Evolutionary conservation across 2,797 vertebrate genomes (phyloP), one percentile per base, ranked within the genome.

Genomic region (Microchirus variegatus): DNA sequence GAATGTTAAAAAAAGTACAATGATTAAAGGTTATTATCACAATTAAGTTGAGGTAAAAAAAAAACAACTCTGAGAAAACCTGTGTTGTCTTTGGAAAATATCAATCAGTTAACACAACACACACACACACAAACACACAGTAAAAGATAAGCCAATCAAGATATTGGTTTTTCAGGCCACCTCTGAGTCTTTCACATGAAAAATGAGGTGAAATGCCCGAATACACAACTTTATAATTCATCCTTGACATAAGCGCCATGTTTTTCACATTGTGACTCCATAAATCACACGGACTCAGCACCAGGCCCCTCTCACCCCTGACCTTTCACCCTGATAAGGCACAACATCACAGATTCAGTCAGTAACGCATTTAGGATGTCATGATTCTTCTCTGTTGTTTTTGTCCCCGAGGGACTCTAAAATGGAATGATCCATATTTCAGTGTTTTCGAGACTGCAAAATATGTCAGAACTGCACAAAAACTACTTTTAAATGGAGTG

Each of bases 221-320:
- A 40, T 2, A 40, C 9, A 17, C 38, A 4, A 56, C 64, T 63
- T 64, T 58, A 31, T 54, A 63, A 50, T 47, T 66, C 18, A 61
- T 35, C 40, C 53, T 35, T 52, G 66, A 82, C 60, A 59, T 26
- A n/a, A 60, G 66, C 41, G 1, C 57, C 54, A 68, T 62, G 66
- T 80, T 87, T 87, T 83, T 82, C 81, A 77, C 71, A 73, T 77
- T 63, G 51, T 46, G 51, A 75, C 78, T 38, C 60, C 66, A 76
- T 85, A 85, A 89, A 90, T 90, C 88, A 84, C 73, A 59, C 59
- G 11, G 61, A 60, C 80, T 86, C 75, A 78, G 70, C 81, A 62
- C 59, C 50, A 0, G 18, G 70, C 73, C 78, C 78, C 83, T 66
- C 67, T 81, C 38, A 73, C 67, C 85, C 18, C 53, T 77, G 2